Evolutionary conservation across 2,113 vertebrate species (phyloP).

Genomic region (Echinops telfairi): DNA sequence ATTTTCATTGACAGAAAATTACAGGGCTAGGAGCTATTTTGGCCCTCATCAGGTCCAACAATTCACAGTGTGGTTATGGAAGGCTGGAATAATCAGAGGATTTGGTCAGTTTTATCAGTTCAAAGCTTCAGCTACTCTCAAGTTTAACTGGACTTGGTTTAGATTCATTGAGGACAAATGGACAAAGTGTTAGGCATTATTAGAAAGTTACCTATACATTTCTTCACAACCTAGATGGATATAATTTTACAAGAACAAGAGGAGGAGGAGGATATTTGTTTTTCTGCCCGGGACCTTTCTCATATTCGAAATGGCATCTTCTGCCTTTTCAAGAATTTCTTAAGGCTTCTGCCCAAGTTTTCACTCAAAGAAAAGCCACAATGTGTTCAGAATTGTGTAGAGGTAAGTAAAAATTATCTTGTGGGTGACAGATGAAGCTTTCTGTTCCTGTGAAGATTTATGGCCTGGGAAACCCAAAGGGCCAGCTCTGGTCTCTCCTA

Average conservation of each 20-base stretch:
- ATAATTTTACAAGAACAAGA: slow-evolving; percentile 88
- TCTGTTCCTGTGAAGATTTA: too few species aligned
- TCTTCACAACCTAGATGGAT: slow-evolving; percentile 83
- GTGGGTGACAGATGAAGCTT: too few species aligned
- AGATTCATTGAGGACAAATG: background rate
- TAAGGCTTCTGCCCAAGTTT: slow-evolving; percentile 91
- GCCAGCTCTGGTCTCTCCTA: too few species aligned
- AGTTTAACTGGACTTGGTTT: background rate
- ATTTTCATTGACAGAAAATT: background rate
- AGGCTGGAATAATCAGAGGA: background rate
- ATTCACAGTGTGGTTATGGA: background rate
- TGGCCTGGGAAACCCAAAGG: too few species aligned
- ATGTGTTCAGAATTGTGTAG: slow-evolving; percentile 88
- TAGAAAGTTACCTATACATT: background rate
- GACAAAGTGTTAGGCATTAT: background rate
- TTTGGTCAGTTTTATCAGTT: background rate
- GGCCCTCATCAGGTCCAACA: background rate
- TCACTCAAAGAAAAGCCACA: slow-evolving; percentile 91
- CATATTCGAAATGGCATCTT: slow-evolving; percentile 89
- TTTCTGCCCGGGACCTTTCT: slow-evolving; percentile 89
- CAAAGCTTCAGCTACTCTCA: background rate
- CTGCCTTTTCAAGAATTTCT: slow-evolving; percentile 90
- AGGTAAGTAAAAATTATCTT: slow-evolving; percentile 85
- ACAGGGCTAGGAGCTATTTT: background rate
- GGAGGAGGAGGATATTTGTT: slow-evolving; percentile 87